These are phyloP conservation scores for Lophotriccus pileatus DNA, from an alignment of 2,797 vertebrate genomes.

Conservation along the genomic window DNA sequence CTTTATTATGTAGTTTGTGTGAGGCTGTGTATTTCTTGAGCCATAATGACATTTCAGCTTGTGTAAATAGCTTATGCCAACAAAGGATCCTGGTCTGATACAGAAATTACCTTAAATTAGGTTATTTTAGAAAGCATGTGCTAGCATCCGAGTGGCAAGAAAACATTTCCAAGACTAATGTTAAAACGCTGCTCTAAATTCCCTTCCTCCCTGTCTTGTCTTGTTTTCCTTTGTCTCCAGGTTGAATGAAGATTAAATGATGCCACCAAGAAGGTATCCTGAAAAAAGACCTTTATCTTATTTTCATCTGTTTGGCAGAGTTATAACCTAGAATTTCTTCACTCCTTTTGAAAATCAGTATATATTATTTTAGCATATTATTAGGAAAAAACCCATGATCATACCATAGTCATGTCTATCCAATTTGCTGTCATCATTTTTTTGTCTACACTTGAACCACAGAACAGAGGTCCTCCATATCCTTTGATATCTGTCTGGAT, in stretches of 20 bases:
- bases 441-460: not conserved
- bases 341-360: not conserved
- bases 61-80: not conserved
- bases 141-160: not conserved
- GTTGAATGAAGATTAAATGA: not conserved
- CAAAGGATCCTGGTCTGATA: not conserved
- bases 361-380: not conserved
- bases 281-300: not conserved
- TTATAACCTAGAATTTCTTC: not conserved
- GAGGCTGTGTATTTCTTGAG: not conserved
- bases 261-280: not conserved
- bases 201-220: not conserved
- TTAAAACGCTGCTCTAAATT: not conserved
- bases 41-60: not conserved
- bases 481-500: not conserved
- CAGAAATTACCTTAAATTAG: constrained; percentile 16
- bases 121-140: constrained; percentile 1
- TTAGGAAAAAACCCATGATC: not conserved
- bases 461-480: not conserved
- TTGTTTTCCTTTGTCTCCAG: not conserved
- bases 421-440: not conserved
- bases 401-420: not conserved
- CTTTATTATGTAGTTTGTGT: not conserved
- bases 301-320: not conserved
- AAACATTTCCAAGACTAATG: not conserved